These are phyloP conservation scores for Gyrodactylus salaris DNA, from an alignment of 1,140 invertebrate species.

Conservation along the genomic window DNA sequence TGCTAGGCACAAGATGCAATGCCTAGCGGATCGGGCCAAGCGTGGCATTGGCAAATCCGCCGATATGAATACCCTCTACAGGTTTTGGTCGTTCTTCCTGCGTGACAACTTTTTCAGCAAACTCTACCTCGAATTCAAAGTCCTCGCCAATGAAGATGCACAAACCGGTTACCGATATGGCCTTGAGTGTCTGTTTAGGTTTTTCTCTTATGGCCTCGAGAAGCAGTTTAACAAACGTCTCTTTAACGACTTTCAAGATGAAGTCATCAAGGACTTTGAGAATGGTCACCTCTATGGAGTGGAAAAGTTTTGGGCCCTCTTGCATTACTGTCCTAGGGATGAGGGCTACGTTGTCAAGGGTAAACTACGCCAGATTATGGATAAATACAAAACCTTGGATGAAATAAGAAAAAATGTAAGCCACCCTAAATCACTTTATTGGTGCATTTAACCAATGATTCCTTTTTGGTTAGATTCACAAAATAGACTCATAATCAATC, in stretches of 20 bases:
- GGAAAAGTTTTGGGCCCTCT: constrained; percentile 94
- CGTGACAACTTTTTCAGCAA: constrained; percentile 83
- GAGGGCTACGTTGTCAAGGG: constrained; percentile 19
- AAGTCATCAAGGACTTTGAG: constrained; percentile 62
- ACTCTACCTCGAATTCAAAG: constrained; percentile 84
- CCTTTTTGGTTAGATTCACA: too few relatives aligned
- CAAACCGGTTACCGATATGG: constrained; percentile 47
- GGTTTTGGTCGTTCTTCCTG: constrained; percentile 98
- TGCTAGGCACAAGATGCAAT: constrained; percentile 7
- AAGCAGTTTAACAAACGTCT: constrained; percentile 59
- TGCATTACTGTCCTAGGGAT: constrained; percentile 29
- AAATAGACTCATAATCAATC: too few relatives aligned
- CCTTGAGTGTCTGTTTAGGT: constrained; percentile 82
- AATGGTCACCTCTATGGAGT: constrained; percentile 69
- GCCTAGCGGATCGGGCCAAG: constrained; percentile 33
- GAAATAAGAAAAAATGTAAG: neutral
- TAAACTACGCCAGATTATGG: neutral
- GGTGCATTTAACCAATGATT: too few relatives aligned
- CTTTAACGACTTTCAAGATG: constrained; percentile 71
- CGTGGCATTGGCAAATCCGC: constrained; percentile 38
- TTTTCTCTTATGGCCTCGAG: constrained; percentile 85
- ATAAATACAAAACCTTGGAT: neutral
- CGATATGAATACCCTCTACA: constrained; percentile 65
- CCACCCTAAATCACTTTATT: too few relatives aligned
- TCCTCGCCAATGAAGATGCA: constrained; percentile 60